Evolutionary conservation across 2,888 invertebrate species (phyloP).

Genomic region (Tortrix viridana): DNA sequence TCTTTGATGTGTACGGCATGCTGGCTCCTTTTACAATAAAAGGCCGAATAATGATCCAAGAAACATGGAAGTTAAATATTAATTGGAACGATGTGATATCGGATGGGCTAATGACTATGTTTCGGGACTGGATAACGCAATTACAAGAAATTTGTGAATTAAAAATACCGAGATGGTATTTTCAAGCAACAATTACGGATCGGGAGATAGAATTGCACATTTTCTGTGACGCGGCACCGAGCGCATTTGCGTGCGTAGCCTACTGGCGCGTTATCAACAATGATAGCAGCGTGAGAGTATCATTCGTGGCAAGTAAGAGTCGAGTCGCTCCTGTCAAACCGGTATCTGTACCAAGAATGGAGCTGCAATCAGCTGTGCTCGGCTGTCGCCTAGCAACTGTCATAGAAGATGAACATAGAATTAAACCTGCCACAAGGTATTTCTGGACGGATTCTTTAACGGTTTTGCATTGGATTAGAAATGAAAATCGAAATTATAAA

Average conservation of each 20-base stretch:
- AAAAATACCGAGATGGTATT: conserved; percentile 33
- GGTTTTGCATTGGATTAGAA: conserved; percentile 42
- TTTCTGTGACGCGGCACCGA: conserved; percentile 29
- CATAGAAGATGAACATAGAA: conserved; percentile 10
- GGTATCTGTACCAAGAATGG: conserved; percentile 26
- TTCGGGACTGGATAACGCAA: conserved; percentile 26
- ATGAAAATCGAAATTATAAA: conserved; percentile 45
- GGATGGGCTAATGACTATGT: background rate
- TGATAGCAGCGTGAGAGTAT: conserved; percentile 11
- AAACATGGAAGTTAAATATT: conserved; percentile 27
- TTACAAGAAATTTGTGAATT: conserved; percentile 10
- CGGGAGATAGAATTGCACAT: conserved; percentile 5
- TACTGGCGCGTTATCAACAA: conserved; percentile 23
- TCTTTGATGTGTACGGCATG: conserved; percentile 33
- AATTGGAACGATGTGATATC: conserved; percentile 28
- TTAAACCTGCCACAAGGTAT: conserved; percentile 2
- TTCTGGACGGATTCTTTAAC: conserved; percentile 10
- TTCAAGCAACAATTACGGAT: background rate
- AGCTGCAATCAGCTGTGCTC: conserved; percentile 18
- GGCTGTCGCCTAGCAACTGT: conserved; percentile 13
- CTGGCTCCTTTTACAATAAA: conserved; percentile 25
- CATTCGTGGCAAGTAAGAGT: conserved; percentile 33
- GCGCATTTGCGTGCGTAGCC: conserved; percentile 36
- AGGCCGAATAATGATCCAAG: conserved; percentile 28
- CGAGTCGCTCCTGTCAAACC: conserved; percentile 31